These are phyloP conservation scores for Heliocidaris tuberculata DNA, from an alignment of 35 echinoderm and acorn worm genomes.

Conservation along the genomic window DNA sequence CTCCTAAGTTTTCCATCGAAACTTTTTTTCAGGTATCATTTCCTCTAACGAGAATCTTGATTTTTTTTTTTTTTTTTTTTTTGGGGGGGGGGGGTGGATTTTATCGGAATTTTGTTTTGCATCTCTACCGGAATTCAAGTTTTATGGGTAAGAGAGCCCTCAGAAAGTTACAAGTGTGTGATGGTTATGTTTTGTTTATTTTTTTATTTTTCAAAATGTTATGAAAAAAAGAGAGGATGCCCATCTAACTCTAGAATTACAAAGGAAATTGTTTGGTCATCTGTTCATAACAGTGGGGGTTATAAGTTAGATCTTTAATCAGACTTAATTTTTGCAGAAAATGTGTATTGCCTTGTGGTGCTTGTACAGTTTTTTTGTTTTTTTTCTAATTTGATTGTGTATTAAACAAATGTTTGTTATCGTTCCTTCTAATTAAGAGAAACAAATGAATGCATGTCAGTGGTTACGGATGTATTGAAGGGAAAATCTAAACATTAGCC, in stretches of 20 bases:
- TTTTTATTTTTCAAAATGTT: not conserved
- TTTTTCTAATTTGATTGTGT: not conserved
- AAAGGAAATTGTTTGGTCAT: not conserved
- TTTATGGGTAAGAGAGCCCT: not conserved
- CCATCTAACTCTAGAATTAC: not conserved
- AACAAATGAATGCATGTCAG: not conserved
- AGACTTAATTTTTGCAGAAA: not conserved
- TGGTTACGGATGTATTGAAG: not conserved
- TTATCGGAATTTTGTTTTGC: not conserved
- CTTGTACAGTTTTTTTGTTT: not conserved
- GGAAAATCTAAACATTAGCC: not conserved
- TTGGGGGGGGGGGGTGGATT: too few relatives aligned
- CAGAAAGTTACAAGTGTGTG: not conserved
- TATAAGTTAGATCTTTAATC: not conserved
- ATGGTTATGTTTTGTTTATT: not conserved
- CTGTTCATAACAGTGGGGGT: not conserved
- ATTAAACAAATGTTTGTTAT: not conserved
- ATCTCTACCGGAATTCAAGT: not conserved
- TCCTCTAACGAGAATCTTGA: too few relatives aligned
- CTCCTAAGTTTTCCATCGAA: too few relatives aligned
- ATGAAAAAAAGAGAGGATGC: not conserved
- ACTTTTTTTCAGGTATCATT: too few relatives aligned
- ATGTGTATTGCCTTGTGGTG: not conserved
- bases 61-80: too few relatives aligned
- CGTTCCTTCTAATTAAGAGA: not conserved